Base-by-base conservation (phyloP, 1,140 invertebrate genomes). In the Psilanteris sp. region DNA sequence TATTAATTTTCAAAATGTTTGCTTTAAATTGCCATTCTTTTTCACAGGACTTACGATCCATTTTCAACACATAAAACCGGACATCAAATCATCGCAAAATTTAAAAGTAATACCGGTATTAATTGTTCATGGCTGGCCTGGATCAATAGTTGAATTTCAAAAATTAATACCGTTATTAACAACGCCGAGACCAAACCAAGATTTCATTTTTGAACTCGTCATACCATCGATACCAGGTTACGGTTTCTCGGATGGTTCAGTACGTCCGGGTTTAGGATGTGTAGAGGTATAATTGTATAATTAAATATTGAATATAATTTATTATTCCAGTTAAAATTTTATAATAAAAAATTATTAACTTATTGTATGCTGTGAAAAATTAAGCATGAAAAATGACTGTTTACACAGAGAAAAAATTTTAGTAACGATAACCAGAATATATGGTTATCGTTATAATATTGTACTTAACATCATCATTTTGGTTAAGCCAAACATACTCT, bases 71-170 rank as follows among this genome's bases (percentile, higher is more conserved):
- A 89, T 92, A 0, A 92, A 91, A 57, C 91, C 92, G 71, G 84
- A 77, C 74, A 85, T 84, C 91, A 1, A 73, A 82, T 77, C 68
- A 83, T 9, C 79, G 78, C n/a, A n/a, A 29, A 89, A 89, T 32
- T 52, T 91, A 0, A 90, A 89, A 83, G 89, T 95, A 0, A 67
- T 93, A 1, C 94, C 94, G 0, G 31, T 96, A 11, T 78, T 97
- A 0, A 13, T 98, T 0, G 77, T 96, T 2, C 96, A 98, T 80
- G 96, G 96, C 8, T 98, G 96, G 96, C 96, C 96, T 1, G 96
- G 96, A 15, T 95, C 94, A 0, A 89, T 97, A 1, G 89, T 93
- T 5, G 96, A 97, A 84, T 97, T 97, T 82, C 94, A 94, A 70
- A 93, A 95, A 78, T 89, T 96, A 0, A 92, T 96, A 59, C 94